phyloP scores from a whole-genome alignment of 2,797 vertebrate genomes.

The Crenichthys baileyi region DNA sequence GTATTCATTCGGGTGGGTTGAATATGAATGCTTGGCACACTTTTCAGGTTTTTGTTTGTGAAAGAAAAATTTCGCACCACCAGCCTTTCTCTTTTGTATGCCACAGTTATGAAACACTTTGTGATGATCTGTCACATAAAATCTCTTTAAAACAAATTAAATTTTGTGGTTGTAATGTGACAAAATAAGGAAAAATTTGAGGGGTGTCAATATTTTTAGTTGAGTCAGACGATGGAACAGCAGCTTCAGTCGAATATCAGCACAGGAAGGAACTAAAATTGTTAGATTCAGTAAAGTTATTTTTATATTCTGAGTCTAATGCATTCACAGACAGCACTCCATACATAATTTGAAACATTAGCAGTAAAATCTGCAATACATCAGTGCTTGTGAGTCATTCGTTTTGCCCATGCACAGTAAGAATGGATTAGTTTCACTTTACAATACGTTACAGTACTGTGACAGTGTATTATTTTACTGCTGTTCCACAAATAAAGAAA shows the following conservation, averaged over 20 bases:
- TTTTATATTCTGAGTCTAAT: not conserved
- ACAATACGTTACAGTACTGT: not conserved
- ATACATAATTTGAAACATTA: not conserved
- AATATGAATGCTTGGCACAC: not conserved
- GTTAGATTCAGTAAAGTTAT: not conserved
- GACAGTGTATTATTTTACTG: not conserved
- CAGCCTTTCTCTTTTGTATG: not conserved
- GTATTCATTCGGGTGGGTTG: not conserved
- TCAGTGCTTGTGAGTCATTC: not conserved
- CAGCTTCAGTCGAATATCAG: not conserved
- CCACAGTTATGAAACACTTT: not conserved
- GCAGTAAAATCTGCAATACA: not conserved
- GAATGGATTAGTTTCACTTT: not conserved
- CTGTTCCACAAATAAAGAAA: constrained; percentile 10
- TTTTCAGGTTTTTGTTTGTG: not conserved
- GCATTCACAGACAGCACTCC: not conserved
- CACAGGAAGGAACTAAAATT: constrained; percentile 4
- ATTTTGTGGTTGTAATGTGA: not conserved
- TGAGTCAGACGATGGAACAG: not conserved
- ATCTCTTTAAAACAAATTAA: not conserved
- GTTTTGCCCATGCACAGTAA: not conserved
- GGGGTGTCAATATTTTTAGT: not conserved
- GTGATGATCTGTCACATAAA: not conserved
- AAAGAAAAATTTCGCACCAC: no score
- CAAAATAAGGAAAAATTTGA: not conserved